phyloP scores from a whole-genome alignment of 2,113 vertebrate species.

The Microcebus tavaratra region DNA sequence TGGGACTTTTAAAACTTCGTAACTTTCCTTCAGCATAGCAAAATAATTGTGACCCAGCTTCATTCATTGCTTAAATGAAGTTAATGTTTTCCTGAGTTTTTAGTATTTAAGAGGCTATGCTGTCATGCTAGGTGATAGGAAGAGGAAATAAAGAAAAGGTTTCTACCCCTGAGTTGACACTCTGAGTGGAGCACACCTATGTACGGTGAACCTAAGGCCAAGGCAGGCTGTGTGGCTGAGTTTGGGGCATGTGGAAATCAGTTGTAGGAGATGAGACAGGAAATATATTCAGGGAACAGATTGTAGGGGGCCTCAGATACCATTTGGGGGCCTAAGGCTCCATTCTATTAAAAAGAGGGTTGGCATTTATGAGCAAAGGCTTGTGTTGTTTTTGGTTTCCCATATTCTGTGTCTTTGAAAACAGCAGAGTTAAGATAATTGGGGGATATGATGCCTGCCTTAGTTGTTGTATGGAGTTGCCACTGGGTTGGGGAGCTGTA shows the following conservation, averaged over 20 bases:
- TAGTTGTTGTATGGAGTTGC: not conserved
- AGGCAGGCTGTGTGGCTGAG: not conserved
- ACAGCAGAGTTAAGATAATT: not conserved
- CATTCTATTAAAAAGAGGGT: not conserved
- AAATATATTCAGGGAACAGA: not conserved
- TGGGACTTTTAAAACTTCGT: not conserved
- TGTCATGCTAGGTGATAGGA: not conserved
- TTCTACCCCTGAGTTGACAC: not conserved
- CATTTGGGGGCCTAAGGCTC: not conserved
- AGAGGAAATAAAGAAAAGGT: constrained; percentile 41
- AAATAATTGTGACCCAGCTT: constrained; percentile 11
- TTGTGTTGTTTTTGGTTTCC: not conserved
- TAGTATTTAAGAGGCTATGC: constrained; percentile 1
- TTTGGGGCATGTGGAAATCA: not conserved
- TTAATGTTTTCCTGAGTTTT: constrained; percentile 21
- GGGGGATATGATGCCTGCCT: not conserved
- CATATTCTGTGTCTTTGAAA: not conserved
- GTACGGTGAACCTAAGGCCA: not conserved
- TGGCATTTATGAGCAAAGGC: not conserved
- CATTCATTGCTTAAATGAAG: not conserved
- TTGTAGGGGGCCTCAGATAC: not conserved
- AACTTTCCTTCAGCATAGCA: not conserved
- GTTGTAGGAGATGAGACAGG: not conserved
- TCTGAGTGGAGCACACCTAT: not conserved
- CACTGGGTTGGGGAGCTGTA: not conserved